Conservation (phyloP, 2,888 invertebrate species). For the Macaria liturata region DNA sequence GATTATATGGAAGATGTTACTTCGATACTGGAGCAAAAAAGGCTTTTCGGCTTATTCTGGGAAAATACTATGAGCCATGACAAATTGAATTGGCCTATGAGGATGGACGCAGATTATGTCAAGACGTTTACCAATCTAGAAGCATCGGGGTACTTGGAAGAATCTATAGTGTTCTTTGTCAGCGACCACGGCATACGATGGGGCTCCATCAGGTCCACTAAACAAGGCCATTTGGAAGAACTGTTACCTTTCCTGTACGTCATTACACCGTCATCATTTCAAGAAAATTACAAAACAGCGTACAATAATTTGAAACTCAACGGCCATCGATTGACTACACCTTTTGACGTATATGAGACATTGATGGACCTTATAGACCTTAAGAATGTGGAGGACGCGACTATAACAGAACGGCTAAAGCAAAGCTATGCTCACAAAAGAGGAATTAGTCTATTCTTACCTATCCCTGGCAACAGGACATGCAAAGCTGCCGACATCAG, state of each 20-base stretch:
- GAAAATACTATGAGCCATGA: conserved; percentile 93
- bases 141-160: conserved; percentile 80
- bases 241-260: conserved; percentile 91
- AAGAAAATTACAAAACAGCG: conserved; percentile 82
- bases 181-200: conserved; percentile 96
- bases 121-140: conserved; percentile 82
- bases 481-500: conserved; percentile 91
- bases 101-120: conserved; percentile 87
- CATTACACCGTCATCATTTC: conserved; percentile 89
- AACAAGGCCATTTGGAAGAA: conserved; percentile 94
- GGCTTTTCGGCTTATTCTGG: conserved; percentile 94
- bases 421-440: conserved; percentile 65
- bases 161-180: conserved; percentile 88
- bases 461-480: conserved; percentile 87
- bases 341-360: conserved; percentile 93
- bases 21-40: conserved; percentile 78
- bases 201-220: conserved; percentile 92
- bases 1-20: conserved; percentile 88
- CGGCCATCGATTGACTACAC: conserved; percentile 87
- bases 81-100: conserved; percentile 89
- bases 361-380: conserved; percentile 86
- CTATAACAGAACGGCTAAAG: conserved; percentile 58
- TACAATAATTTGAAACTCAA: conserved; percentile 86
- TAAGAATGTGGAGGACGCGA: conserved; percentile 65
- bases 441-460: conserved; percentile 90